Base-by-base conservation (phyloP, 1,140 invertebrate species). In the Bombus breviceps region DNA sequence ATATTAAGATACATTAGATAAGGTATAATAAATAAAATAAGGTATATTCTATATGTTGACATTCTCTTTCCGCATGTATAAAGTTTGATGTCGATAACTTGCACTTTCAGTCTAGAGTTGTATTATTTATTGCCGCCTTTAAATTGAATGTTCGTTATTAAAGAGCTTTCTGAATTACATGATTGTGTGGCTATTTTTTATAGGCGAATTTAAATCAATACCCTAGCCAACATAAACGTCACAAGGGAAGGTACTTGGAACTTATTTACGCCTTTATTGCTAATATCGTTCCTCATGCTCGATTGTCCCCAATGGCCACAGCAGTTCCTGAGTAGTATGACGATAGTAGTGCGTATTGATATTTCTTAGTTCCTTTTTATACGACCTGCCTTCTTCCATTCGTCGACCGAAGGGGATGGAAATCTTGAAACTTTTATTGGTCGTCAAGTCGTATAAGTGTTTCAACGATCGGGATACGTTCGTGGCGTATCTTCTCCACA, bases 201-300 rank as follows among this genome's bases (percentile, higher is more conserved):
- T 78, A 71, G 62, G 41, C 77, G 41, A 85, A 77, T 83, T 77
- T 64, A 9, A 53, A 53, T 71, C 88, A 66, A 88, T 85, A 88
- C 62, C 59, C 47, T 53, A 3, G 28, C 22, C 8, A 59, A 28
- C 62, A 78, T 85, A 88, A 90, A 92, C 86, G 73, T 83, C 73
- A 37, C 69, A 34, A 15, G 39, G 53, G 37, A 68, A 66, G 47
- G 66, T 62, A 74, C 79, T 88, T 85, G 73, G 85, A 90, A 62
- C 68, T 83, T 84, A 77, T 84, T 89, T 81, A 85, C 72, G 85
- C 68, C 81, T 89, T 89, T 86, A 86, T 89, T 86, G 72, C 88
- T 89, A 89, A 89, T 89, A 89, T 83, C 80, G 76, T 89, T 86
- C 47, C 88, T 89, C 80, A 83, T 80, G 85, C 72, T 89, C 88